Evolutionary conservation across 2,888 invertebrate genomes (phyloP).

Genomic region (Synanthedon tipuliformis): DNA sequence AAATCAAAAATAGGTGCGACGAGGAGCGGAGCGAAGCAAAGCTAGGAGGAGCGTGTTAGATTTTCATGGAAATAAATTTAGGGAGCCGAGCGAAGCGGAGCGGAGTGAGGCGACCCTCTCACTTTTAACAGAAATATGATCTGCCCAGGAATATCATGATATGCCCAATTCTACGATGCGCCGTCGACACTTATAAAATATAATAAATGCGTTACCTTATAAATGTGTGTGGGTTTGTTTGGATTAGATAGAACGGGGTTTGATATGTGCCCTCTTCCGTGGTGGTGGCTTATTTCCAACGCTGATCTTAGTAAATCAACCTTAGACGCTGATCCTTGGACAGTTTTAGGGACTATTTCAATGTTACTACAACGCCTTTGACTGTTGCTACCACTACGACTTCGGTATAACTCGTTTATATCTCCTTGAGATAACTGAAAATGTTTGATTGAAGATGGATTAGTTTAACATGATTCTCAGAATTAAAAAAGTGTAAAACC

Average conservation of each 20-base stretch:
- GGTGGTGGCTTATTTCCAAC: slow-evolving; percentile 74
- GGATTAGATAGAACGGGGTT: slow-evolving; percentile 65
- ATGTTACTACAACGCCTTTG: slow-evolving; percentile 71
- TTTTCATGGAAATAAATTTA: too few relatives aligned
- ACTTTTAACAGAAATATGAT: too few relatives aligned
- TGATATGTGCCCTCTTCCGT: slow-evolving; percentile 68
- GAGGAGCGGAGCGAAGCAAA: too few relatives aligned
- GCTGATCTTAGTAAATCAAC: slow-evolving; percentile 78
- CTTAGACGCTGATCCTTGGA: slow-evolving; percentile 67
- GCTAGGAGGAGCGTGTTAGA: too few relatives aligned
- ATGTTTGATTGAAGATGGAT: neutral
- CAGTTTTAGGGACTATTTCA: slow-evolving; percentile 49
- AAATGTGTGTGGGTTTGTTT: slow-evolving; percentile 35
- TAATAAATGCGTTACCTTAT: slow-evolving; percentile 36
- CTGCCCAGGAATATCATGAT: too few relatives aligned
- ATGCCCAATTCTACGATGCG: too few relatives aligned
- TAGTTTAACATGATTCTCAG: too few relatives aligned
- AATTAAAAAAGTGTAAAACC: too few relatives aligned
- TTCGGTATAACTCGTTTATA: slow-evolving; percentile 58
- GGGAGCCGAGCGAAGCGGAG: too few relatives aligned
- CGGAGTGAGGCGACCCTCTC: too few relatives aligned
- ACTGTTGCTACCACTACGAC: slow-evolving; percentile 60
- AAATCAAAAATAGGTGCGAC: too few relatives aligned
- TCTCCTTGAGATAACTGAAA: slow-evolving; percentile 65
- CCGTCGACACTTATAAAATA: too few relatives aligned